Base-by-base conservation (phyloP, 2,888 invertebrate genomes). In the Nomada hirtipes region DNA sequence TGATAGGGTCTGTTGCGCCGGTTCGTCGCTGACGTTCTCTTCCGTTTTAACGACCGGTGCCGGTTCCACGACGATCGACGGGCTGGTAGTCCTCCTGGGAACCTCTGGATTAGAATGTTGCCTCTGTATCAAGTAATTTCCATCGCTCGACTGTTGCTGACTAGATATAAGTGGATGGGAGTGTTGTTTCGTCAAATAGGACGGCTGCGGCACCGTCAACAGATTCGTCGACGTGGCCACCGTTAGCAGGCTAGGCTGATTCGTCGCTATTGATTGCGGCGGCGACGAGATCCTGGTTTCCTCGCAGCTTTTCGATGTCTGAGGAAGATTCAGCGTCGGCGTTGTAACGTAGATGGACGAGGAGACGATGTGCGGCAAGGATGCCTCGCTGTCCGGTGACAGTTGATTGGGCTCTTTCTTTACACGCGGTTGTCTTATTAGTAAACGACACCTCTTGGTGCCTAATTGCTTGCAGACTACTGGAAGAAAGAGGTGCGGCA, bases 401-500 rank as follows among this genome's bases (percentile, higher is more conserved):
- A 94, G 90, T 71, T 94, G 94, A 79, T 93, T 92, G 4, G 94
- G 93, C 86, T 96, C 96, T 69, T 96, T 95, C 91, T 96, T 96
- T 75, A 96, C 95, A 63, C 96, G 94, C 23, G 95, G 96, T 89
- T 96, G 96, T 57, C 96, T 94, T 93, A 96, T 96, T 63, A 96
- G 94, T 77, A 96, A 95, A 57, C 96, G 95, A 82, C 96, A 95
- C 76, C 87, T 88, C 47, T 88, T 88, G 23, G 75, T 10, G 0
- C 70, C 81, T 42, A 73, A 42, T 44, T 83, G 79, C 76, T 84
- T 89, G 75, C 78, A 81, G 13, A 26, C 69, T 64, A 42, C 82
- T 81, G 72, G 0, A 74, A 78, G 13, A 44, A 1, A 1, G 55
- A 59, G 59, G 26, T 11, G 15, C 15, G 13, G 2, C 1, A 47